Percentiles rank a stretch among this genome's conserved stretches.
phyloP scores from a whole-genome alignment of 1,140 invertebrate species.

The Agraylea sexmaculata region DNA sequence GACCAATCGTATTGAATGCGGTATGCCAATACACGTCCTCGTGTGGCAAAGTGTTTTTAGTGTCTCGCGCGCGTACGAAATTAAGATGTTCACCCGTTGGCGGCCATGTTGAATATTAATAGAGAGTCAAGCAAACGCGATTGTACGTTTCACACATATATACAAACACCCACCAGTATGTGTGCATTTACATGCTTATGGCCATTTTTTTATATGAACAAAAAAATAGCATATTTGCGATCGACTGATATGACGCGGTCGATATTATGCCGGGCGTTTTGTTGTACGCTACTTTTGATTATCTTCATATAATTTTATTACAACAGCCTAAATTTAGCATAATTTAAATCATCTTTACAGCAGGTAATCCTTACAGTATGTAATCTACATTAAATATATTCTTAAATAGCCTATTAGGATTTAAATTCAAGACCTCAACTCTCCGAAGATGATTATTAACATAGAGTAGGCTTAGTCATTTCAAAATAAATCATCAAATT shows the following conservation, averaged over 20 bases:
- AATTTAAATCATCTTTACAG: too few relatives aligned
- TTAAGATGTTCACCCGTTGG: constrained; percentile 20
- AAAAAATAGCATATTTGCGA: neutral
- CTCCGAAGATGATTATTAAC: too few relatives aligned
- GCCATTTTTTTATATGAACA: constrained; percentile 13
- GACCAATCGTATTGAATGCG: too few relatives aligned
- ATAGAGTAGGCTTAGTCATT: too few relatives aligned
- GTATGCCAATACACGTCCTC: too few relatives aligned
- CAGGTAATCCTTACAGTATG: too few relatives aligned
- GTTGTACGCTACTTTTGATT: too few relatives aligned
- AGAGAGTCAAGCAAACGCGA: constrained; percentile 22
- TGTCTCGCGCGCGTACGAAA: constrained; percentile 19
- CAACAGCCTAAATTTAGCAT: neutral
- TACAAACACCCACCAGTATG: constrained; percentile 8
- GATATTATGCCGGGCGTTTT: neutral
- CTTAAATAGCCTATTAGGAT: too few relatives aligned
- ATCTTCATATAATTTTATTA: constrained; percentile 3
- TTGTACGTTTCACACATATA: constrained; percentile 14
- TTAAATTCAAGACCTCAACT: too few relatives aligned
- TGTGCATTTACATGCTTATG: neutral
- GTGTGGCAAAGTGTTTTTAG: constrained; percentile 16
- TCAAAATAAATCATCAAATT: neutral
- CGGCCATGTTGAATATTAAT: constrained; percentile 23
- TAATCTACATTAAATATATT: too few relatives aligned
- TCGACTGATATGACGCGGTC: neutral